Percentiles rank a stretch among this genome's conserved stretches.
Conservation (phyloP, 2,113 vertebrate species). For the Carassius carassius region DNA sequence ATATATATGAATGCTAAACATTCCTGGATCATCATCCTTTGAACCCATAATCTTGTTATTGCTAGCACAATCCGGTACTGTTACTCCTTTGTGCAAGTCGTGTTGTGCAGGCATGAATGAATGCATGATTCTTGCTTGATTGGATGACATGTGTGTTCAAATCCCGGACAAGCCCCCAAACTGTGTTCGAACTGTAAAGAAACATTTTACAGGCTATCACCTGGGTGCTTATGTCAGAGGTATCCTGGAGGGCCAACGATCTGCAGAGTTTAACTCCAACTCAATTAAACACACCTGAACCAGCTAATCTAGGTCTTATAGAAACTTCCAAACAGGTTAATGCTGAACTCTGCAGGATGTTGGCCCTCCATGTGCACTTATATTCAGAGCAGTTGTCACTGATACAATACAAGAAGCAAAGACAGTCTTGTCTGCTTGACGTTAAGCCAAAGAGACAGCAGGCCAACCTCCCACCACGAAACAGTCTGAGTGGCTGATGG, state of each 20-base stretch:
- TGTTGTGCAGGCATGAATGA: not conserved
- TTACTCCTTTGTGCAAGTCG: not conserved
- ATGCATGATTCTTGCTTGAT: not conserved
- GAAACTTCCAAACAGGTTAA: not conserved
- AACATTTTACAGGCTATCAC: not conserved
- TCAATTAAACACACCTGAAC: not conserved
- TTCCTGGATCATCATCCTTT: conserved; percentile 1
- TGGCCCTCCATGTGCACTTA: not conserved
- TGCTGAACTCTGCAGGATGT: not conserved
- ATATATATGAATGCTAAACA: not conserved
- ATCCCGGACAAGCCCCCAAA: not conserved
- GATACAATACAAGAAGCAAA: conserved; percentile 13
- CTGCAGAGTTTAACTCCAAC: not conserved
- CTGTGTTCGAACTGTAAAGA: not conserved
- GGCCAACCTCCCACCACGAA: conserved; percentile 27
- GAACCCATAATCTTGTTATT: not conserved
- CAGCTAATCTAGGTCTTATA: not conserved
- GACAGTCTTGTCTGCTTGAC: conserved; percentile 13
- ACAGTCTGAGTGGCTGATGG: not conserved
- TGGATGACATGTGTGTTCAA: not conserved
- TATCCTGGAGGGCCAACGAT: not conserved
- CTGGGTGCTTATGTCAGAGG: not conserved
- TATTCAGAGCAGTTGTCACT: not conserved
- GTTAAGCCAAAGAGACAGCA: conserved; percentile 13
- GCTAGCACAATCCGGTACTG: not conserved